phyloP scores from a whole-genome alignment of 2,888 invertebrate genomes.

The Drosophila testacea region DNA sequence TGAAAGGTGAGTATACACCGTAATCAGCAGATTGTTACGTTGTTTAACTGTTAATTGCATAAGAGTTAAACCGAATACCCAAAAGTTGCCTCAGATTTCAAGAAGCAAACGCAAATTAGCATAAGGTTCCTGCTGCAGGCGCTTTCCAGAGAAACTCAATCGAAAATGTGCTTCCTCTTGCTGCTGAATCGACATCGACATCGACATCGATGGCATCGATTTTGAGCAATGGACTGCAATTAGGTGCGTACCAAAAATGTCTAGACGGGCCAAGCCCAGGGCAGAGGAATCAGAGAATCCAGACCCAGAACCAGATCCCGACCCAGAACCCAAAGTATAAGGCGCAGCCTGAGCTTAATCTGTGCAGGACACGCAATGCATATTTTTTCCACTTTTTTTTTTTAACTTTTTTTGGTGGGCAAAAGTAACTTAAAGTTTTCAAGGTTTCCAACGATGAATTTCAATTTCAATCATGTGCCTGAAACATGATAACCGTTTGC shows the following conservation, averaged over 20 bases:
- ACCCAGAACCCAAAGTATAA: conserved; percentile 17
- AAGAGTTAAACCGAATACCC: conserved; percentile 24
- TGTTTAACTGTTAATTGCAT: conserved; percentile 49
- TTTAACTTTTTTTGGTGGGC: background rate
- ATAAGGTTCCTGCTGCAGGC: conserved; percentile 62
- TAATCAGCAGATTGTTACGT: background rate
- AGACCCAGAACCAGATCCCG: conserved; percentile 15
- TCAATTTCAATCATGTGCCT: conserved; percentile 76
- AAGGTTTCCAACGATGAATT: conserved; percentile 59
- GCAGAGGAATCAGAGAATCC: conserved; percentile 6
- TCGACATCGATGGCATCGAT: conserved; percentile 59
- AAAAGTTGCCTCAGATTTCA: conserved; percentile 33
- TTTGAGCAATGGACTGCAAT: conserved; percentile 72
- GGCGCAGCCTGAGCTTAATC: conserved; percentile 59
- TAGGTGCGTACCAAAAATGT: conserved; percentile 63
- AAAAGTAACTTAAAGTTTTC: conserved; percentile 37
- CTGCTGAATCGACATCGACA: conserved; percentile 9
- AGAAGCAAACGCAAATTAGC: conserved; percentile 57
- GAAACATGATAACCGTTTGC: conserved; percentile 74
- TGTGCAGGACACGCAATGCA: conserved; percentile 73
- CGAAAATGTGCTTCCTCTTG: conserved; percentile 12
- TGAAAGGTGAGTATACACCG: conserved; percentile 21
- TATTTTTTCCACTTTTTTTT: background rate
- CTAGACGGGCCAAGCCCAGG: conserved; percentile 69
- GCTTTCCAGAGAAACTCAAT: conserved; percentile 66